Evolutionary conservation across 1,140 invertebrate species (phyloP), one percentile per base, ranked within the genome.

Genomic region (Brachionus paranguensis): DNA sequence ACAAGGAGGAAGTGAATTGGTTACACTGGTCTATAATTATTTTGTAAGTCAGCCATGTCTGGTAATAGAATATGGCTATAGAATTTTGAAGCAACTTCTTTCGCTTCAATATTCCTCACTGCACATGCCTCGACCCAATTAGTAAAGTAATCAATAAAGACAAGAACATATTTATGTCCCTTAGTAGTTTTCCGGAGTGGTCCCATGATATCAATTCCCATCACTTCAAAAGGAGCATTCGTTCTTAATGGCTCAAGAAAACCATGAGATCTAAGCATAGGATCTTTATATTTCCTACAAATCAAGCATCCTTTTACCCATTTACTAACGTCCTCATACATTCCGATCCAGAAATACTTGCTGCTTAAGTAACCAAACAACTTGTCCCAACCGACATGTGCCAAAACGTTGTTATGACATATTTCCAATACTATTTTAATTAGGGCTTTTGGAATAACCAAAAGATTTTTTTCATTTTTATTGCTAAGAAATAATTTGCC

Each of bases 61-160:
- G 12, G 86, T 74, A 7, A 87, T 74, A 5, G n/a, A n/a, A 90
- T 78, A 11, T 87, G 72, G 20, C 89, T 84, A 45, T 86, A 78
- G 0, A 90, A 86, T 3, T 84, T 85, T 29, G 87, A 84, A 4
- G 88, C 89, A 10, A 89, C 85, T 3, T 87, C 89, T 27, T 78
- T 53, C 0, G 88, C 88, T 4, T 88, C 86, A 84, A 89, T 87
- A 85, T 90, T 87, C 4, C 87, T 87, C 11, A 90, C 84, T 0
- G 87, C 83, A 78, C 87, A 87, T 20, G 85, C 86, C 85, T 90
- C 88, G 0, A 86, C 78, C 86, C 87, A 90, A 79, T 88, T 90
- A 3, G 86, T 90, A 83, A 90, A 91, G 84, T 86, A 84, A 81
- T 89, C 88, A 60, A 85, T 83, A 8, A 88, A 72, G 1, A 89